Conservation (phyloP, 2,888 invertebrate species). For the Calameuta filiformis region DNA sequence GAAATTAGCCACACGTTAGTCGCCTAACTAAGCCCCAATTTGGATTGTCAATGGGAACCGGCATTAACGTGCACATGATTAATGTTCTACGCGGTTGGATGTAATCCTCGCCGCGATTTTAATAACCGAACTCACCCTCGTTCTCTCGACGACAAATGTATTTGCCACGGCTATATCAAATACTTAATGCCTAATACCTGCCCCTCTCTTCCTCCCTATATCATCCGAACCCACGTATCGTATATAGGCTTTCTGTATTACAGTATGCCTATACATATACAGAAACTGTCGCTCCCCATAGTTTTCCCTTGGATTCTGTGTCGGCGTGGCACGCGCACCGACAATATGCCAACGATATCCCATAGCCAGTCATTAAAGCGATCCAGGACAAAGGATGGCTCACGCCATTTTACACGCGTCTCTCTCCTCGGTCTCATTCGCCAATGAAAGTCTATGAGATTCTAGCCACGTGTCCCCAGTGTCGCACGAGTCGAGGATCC, state of each 20-base stretch:
- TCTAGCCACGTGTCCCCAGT: conserved; percentile 38
- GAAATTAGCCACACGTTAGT: conserved; percentile 43
- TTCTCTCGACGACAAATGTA: conserved; percentile 15
- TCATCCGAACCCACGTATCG: not conserved
- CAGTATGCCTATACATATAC: not conserved
- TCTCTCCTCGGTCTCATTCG: not conserved
- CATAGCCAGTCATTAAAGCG: conserved; percentile 28
- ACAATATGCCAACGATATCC: conserved; percentile 31
- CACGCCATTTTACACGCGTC: not conserved
- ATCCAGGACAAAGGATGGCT: conserved; percentile 12
- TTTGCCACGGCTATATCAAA: conserved; percentile 21
- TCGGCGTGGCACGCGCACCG: conserved; percentile 24
- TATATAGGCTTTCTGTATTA: not conserved
- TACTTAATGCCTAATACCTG: conserved; percentile 13
- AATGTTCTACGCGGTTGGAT: conserved; percentile 39
- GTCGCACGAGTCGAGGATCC: conserved; percentile 21
- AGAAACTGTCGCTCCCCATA: not conserved
- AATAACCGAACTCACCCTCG: conserved; percentile 36
- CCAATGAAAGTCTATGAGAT: conserved; percentile 44
- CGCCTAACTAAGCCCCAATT: conserved; percentile 2
- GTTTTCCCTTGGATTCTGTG: not conserved
- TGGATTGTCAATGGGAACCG: conserved; percentile 9
- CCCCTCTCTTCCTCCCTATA: not conserved
- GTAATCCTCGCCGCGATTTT: conserved; percentile 43
- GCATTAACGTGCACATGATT: conserved; percentile 39